Evolutionary conservation across 2,113 vertebrate species (phyloP).

Genomic region (Elaphurus davidianus): DNA sequence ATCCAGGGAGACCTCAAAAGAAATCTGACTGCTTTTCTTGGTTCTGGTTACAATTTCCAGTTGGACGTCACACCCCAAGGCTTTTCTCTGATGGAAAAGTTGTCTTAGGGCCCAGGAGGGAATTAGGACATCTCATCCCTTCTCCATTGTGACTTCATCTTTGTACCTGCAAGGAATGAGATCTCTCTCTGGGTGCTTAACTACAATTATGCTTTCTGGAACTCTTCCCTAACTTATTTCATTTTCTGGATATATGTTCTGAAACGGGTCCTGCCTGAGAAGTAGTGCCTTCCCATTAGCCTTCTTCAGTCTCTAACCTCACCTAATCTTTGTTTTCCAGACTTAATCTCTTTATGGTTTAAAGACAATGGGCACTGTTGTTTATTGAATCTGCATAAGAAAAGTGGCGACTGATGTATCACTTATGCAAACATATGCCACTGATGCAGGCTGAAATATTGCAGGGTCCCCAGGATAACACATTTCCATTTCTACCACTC

Average conservation of each 20-base stretch:
- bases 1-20: not conserved
- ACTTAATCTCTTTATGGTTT: not conserved
- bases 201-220: not conserved
- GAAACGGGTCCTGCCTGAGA: not conserved
- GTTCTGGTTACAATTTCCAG: not conserved
- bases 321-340: not conserved
- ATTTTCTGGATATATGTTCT: not conserved
- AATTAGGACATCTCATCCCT: not conserved
- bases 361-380: not conserved
- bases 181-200: not conserved
- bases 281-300: not conserved
- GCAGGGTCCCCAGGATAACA: constrained; percentile 35
- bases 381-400: constrained; percentile 43
- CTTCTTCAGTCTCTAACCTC: not conserved
- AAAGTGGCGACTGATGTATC: not conserved
- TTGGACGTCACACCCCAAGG: not conserved
- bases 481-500: constrained; percentile 67
- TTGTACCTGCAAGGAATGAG: not conserved
- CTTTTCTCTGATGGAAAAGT: not conserved
- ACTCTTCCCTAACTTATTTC: not conserved
- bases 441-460: not conserved
- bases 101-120: not conserved
- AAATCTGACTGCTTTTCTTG: not conserved
- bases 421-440: constrained; percentile 46
- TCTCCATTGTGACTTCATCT: not conserved